Conservation (phyloP, 2,888 invertebrate species). For the Vanessa cardui region DNA sequence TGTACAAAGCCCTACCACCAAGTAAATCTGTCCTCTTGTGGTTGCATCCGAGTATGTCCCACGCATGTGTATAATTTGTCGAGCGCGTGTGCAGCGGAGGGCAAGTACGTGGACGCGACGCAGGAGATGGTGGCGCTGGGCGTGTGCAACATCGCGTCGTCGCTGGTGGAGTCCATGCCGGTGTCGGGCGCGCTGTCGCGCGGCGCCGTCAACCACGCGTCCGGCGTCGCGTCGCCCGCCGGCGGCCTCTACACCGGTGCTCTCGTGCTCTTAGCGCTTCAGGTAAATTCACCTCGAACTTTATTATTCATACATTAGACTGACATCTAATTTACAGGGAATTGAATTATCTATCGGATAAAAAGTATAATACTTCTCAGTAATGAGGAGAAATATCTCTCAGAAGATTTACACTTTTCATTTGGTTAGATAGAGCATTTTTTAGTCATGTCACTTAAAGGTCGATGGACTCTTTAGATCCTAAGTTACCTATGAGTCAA, state of each 20-base stretch:
- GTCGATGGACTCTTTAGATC: no score
- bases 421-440: no score
- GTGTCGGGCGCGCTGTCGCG: conserved; percentile 94
- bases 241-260: conserved; percentile 92
- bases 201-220: conserved; percentile 96
- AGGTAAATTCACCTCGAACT: conserved; percentile 53
- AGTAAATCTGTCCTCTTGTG: no score
- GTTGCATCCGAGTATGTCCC: no score
- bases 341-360: no score
- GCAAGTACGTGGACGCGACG: conserved; percentile 92
- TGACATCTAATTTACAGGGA: no score
- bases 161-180: conserved; percentile 95
- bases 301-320: background rate
- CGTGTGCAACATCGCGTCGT: conserved; percentile 92
- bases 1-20: no score
- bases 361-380: no score
- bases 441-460: no score
- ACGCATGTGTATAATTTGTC: background rate
- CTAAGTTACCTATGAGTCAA: no score
- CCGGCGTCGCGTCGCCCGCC: conserved; percentile 93
- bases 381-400: no score
- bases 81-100: conserved; percentile 81
- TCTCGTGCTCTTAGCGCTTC: conserved; percentile 72
- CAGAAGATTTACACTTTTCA: no score
- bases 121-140: conserved; percentile 95